Base-by-base conservation (phyloP, 1,140 invertebrate genomes). In the Eurosta solidaginis region DNA sequence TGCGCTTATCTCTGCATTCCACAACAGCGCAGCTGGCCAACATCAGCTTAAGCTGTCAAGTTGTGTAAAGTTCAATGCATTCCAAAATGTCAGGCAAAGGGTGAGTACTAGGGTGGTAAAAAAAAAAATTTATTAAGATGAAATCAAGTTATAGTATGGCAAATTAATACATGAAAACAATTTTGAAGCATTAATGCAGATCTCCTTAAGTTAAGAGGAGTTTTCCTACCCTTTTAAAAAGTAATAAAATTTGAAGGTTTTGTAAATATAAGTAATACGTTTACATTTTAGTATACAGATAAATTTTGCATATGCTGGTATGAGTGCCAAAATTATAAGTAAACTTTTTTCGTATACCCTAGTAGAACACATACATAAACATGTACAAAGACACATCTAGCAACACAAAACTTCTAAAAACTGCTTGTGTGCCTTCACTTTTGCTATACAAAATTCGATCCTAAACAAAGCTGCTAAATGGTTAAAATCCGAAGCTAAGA, bases 381-480 rank as follows among this genome's bases (percentile, higher is more conserved):
- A 22, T 22, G 20, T 14, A 4, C 29, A 52, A n/a, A n/a, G n/a
- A n/a, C n/a, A n/a, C n/a, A n/a, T n/a, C n/a, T 17, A 7, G 17
- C 1, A 1, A 2, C 50, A 54, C 3, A 54, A 27, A 0, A 25
- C 50, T 12, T 25, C 50, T 54, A 54, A 27, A 20, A 12, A 17
- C 54, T 12, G 6, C 17, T 1, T 1, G 1, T 27, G 50, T 36
- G 1, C 17, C 59, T 22, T 25, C 49, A 25, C 49, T 52, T 25
- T 5, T 52, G 49, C n/a, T 33, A 42, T 5, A 14, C 4, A 36
- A 68, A 36, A 68, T 68, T 68, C 40, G 59, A 68, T 68, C 59
- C 59, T 68, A 68, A 68, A 68, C 59, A 68, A 68, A 68, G 59
- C 59, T 68, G 59, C 59, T 40, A 33, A 68, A 68, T 68, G 59